A percentile compares a stretch with the other conserved stretches of the same genome.
Evolutionary conservation across 2,888 invertebrate genomes (phyloP).

Genomic region (Archips crataeganus): DNA sequence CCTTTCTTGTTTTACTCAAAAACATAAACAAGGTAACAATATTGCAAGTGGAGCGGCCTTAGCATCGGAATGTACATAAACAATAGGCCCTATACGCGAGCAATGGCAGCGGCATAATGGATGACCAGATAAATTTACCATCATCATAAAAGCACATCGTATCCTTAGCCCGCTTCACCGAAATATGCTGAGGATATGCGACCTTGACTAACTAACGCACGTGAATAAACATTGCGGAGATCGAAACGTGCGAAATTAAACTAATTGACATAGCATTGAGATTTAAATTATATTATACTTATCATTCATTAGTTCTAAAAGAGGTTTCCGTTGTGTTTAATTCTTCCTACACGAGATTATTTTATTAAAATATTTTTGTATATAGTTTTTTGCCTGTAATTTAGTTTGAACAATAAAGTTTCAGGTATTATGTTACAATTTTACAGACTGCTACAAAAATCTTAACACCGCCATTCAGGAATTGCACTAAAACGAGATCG

Average conservation of each 20-base stretch:
- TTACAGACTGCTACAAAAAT: too few species aligned
- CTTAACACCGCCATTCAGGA: too few species aligned
- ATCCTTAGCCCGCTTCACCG: constrained; percentile 60
- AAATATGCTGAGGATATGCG: constrained; percentile 53
- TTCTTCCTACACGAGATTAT: not conserved
- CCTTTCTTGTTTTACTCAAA: not conserved
- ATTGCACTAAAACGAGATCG: too few species aligned
- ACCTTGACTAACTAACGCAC: constrained; percentile 27
- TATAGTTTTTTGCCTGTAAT: too few species aligned
- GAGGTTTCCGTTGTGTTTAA: not conserved
- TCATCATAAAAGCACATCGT: constrained; percentile 59
- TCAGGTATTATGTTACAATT: too few species aligned
- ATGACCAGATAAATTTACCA: constrained; percentile 70
- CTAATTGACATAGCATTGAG: not conserved
- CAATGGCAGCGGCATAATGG: constrained; percentile 57
- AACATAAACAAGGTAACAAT: constrained; percentile 9
- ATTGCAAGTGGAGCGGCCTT: not conserved
- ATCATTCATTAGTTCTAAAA: too few species aligned
- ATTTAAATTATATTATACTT: not conserved
- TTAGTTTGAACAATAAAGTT: too few species aligned
- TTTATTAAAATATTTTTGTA: not conserved
- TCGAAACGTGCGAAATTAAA: constrained; percentile 14
- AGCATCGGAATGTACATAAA: constrained; percentile 14
- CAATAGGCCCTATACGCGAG: not conserved
- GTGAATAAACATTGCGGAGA: constrained; percentile 25